Evolutionary conservation across 2,797 vertebrate species (phyloP), one percentile per base, ranked within the genome.

Genomic region (Oreortyx pictus): DNA sequence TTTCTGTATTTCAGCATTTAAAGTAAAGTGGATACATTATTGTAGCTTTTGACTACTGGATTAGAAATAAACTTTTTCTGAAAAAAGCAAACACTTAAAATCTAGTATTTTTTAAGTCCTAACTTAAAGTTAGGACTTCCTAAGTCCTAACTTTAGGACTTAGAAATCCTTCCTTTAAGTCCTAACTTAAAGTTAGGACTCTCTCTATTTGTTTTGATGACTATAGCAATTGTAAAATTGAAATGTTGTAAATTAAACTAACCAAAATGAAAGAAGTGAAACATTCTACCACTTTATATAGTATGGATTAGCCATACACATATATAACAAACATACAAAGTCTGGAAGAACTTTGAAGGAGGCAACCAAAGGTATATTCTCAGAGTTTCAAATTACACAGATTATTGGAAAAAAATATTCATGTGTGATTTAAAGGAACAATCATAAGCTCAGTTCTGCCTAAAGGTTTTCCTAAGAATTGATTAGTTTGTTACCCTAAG

Each of bases 381-480:
- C 47, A 49, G 12, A 12, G 46, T 9, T 37, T 37, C 33, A 50
- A 37, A 68, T 68, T 50, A 27, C 33, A 50, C 25, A 22, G 14
- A 50, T 27, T 37, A 50, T 35, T 17, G 46, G 25, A 49, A 49
- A 68, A 27, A 37, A n/a, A 49, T 27, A 67, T 31, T 46, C 60
- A 47, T 24, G 35, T 25, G 8, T 20, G n/a, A 19, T 46, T 74
- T 59, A 39, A 46, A 35, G 44, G 24, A 75, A 61, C 20, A 39
- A 39, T 27, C 16, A 47, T 24, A 20, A 37, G 29, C 27, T 49
- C 27, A 37, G 33, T 31, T 93, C n/a, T 67, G 65, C 85, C 82
- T 95, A 43, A 37, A 78, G 64, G n/a, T 90, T 96, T 90, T 91
- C 62, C 90, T 85, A 86, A 94, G n/a, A 93, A 50, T 52, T 68